Conservation (phyloP, 2,888 invertebrate genomes). For the Drepana falcataria region DNA sequence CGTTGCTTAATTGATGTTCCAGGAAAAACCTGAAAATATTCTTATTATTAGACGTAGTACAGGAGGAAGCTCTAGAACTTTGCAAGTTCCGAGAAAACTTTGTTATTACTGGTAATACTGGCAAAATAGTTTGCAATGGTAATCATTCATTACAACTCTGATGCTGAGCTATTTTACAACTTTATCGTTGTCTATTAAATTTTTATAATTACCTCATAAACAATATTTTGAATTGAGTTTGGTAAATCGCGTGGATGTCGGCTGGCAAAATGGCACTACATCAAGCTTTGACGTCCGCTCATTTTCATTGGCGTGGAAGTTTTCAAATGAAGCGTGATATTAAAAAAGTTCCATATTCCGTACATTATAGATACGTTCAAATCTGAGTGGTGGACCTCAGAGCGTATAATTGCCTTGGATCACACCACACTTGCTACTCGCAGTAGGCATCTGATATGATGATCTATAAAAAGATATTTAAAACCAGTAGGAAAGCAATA, state of each 20-base stretch:
- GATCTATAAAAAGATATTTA: too few relatives aligned
- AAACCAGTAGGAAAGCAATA: too few relatives aligned
- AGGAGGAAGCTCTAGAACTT: neutral
- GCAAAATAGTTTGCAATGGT: neutral
- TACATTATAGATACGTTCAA: conserved; percentile 30
- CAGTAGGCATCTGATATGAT: conserved; percentile 5
- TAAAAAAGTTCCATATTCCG: conserved; percentile 66
- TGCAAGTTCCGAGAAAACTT: neutral
- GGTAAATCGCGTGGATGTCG: conserved; percentile 21
- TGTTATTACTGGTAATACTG: neutral
- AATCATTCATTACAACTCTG: neutral
- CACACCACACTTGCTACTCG: conserved; percentile 26
- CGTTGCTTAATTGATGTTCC: neutral
- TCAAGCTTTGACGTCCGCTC: conserved; percentile 39
- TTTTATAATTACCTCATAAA: neutral
- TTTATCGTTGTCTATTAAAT: neutral
- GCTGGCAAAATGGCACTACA: conserved; percentile 29
- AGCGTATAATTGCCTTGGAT: conserved; percentile 26
- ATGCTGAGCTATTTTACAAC: neutral
- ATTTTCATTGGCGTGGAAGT: conserved; percentile 40
- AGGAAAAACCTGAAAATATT: neutral
- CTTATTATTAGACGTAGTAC: neutral
- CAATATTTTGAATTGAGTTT: neutral
- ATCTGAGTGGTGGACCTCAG: conserved; percentile 26
- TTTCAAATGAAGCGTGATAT: conserved; percentile 70